Percentiles rank a stretch among this genome's conserved stretches.
These are phyloP conservation scores for Propithecus coquereli DNA, from an alignment of 2,113 vertebrate genomes.

Conservation along the genomic window DNA sequence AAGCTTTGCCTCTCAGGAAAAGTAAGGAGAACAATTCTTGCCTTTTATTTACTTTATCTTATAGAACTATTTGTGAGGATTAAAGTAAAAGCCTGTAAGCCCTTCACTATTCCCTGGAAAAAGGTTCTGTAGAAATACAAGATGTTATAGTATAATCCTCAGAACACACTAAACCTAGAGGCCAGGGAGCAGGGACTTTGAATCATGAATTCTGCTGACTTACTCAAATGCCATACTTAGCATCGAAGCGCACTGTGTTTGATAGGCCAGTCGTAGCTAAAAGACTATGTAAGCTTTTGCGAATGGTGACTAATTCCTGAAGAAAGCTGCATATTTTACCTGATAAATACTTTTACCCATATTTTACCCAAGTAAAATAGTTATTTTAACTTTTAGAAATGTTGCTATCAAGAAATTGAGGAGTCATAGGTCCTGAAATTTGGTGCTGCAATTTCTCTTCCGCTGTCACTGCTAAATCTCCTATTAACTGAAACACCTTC, in stretches of 20 bases:
- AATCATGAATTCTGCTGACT: not conserved
- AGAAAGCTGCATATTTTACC: not conserved
- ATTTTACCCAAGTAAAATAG: not conserved
- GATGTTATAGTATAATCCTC: not conserved
- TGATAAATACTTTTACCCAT: not conserved
- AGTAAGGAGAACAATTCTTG: not conserved
- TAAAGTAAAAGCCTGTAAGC: not conserved
- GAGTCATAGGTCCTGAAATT: not conserved
- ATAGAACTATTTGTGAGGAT: slow-evolving; percentile 13
- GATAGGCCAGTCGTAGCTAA: not conserved
- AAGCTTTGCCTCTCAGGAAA: not conserved
- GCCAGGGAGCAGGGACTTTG: not conserved
- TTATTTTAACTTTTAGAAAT: not conserved
- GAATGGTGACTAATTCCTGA: not conserved
- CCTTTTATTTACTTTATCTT: not conserved
- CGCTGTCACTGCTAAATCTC: not conserved
- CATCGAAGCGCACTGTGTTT: not conserved
- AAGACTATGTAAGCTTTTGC: not conserved
- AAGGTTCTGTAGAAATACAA: not conserved
- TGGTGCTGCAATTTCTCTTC: not conserved
- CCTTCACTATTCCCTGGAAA: not conserved
- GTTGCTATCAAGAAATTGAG: not conserved
- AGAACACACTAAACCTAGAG: not conserved
- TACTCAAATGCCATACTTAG: not conserved
- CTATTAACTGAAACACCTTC: slow-evolving; percentile 40